These are phyloP conservation scores for Sinosuthora webbiana DNA, from an alignment of 2,113 vertebrate species.

Conservation along the genomic window DNA sequence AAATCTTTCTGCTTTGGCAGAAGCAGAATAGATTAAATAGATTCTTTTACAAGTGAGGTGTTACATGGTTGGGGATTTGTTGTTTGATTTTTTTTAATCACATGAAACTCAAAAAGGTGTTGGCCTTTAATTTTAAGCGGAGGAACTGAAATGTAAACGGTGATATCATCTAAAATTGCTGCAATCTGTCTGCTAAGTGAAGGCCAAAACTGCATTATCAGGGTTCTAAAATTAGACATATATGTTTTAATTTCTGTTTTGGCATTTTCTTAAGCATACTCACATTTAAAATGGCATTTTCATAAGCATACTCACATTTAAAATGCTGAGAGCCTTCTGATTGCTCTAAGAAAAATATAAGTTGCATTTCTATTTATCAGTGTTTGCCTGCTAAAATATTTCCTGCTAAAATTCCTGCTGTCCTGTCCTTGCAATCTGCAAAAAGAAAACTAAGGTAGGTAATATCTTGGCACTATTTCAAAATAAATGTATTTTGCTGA, in stretches of 20 bases:
- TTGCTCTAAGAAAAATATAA: not conserved
- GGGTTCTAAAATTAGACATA: not conserved
- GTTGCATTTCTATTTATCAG: not conserved
- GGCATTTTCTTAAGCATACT: accelerated
- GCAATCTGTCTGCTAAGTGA: not conserved
- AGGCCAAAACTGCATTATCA: not conserved
- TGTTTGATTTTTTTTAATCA: not conserved
- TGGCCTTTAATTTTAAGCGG: not conserved
- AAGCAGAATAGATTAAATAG: conserved; percentile 3
- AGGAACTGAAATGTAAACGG: not conserved
- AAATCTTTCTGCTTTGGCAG: not conserved
- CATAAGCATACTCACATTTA: accelerated
- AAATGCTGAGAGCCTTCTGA: not conserved
- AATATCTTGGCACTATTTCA: not conserved
- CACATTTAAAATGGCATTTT: not conserved
- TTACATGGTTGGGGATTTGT: not conserved
- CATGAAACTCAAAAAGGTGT: not conserved
- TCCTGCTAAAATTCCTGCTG: not conserved
- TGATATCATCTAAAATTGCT: conserved; percentile 27
- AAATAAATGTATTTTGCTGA: not conserved
- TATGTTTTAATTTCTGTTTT: not conserved
- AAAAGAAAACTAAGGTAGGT: not conserved
- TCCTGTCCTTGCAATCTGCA: not conserved
- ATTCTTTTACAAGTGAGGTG: not conserved
- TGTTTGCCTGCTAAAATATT: not conserved